A percentile compares a stretch with the other conserved stretches of the same genome.
These are phyloP conservation scores for Agriopis marginaria DNA, from an alignment of 2,888 invertebrate species.

Conservation along the genomic window DNA sequence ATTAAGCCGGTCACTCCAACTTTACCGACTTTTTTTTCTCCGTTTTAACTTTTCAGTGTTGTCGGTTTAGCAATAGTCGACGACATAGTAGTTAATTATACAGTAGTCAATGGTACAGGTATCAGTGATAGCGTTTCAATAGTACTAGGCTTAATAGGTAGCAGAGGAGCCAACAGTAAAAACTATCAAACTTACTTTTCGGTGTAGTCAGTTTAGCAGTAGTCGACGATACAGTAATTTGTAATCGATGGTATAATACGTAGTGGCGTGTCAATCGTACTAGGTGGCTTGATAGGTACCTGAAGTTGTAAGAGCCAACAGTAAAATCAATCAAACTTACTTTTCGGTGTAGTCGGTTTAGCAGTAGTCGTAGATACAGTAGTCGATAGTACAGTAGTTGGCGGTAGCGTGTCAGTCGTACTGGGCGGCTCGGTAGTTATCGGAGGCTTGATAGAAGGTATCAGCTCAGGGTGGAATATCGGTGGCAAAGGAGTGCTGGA, in stretches of 20 bases:
- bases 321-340: slow-evolving; percentile 23
- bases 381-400: slow-evolving; percentile 42
- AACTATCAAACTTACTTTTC: slow-evolving; percentile 28
- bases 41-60: too few species aligned
- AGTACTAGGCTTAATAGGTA: not conserved
- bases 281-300: not conserved
- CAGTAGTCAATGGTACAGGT: too few species aligned
- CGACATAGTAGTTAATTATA: slow-evolving; percentile 15
- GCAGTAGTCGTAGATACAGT: slow-evolving; percentile 4
- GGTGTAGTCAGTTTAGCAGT: slow-evolving; percentile 29
- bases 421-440: slow-evolving; percentile 32
- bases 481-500: slow-evolving; percentile 50
- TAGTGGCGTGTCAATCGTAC: not conserved
- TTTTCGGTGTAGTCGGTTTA: slow-evolving; percentile 29
- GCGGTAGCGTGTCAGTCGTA: slow-evolving; percentile 47
- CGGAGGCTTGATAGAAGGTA: slow-evolving; percentile 8
- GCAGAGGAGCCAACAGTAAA: not conserved
- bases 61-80: slow-evolving; percentile 29
- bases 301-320: not conserved
- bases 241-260: too few species aligned
- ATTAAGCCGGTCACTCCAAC: too few species aligned
- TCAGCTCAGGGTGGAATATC: slow-evolving; percentile 14
- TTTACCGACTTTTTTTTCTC: too few species aligned
- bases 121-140: too few species aligned
- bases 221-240: slow-evolving; percentile 27